Conservation (phyloP, 2,888 invertebrate genomes). For the Microdon myrmicae region DNA sequence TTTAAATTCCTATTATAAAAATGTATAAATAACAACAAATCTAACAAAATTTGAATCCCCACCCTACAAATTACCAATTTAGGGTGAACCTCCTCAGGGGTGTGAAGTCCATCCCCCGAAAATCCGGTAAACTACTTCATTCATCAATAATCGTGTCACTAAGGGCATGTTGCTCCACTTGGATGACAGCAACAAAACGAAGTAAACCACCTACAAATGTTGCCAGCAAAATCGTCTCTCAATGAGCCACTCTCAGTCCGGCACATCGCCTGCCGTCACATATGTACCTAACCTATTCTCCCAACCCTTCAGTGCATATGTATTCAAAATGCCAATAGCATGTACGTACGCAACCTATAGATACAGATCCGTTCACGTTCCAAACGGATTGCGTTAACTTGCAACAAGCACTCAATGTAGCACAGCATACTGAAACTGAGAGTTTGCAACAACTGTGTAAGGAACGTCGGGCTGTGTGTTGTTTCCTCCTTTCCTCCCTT, state of each 20-base stretch:
- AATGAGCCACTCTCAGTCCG: constrained; percentile 5
- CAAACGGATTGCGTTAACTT: constrained; percentile 20
- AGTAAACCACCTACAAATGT: constrained; percentile 48
- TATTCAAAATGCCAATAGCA: not conserved
- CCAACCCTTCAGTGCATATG: constrained; percentile 18
- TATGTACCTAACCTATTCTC: not conserved
- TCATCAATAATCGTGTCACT: constrained; percentile 6
- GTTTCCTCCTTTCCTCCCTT: constrained; percentile 9
- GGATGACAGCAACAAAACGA: constrained; percentile 43
- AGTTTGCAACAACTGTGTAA: constrained; percentile 25
- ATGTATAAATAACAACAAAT: no score
- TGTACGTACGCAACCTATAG: not conserved
- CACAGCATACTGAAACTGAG: constrained; percentile 42
- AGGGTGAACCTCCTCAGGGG: no score
- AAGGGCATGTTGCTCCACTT: constrained; percentile 50
- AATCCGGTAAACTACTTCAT: not conserved
- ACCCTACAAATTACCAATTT: no score
- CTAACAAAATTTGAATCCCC: no score
- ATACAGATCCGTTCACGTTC: no score
- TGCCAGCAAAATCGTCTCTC: constrained; percentile 33
- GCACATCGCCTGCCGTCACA: not conserved
- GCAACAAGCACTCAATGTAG: constrained; percentile 17
- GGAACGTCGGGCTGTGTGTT: constrained; percentile 21
- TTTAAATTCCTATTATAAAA: no score
- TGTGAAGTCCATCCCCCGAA: no score